A percentile compares a stretch with the other conserved stretches of the same genome.
phyloP scores from a whole-genome alignment of 2,797 vertebrate genomes.

The Anniella stebbinsi region DNA sequence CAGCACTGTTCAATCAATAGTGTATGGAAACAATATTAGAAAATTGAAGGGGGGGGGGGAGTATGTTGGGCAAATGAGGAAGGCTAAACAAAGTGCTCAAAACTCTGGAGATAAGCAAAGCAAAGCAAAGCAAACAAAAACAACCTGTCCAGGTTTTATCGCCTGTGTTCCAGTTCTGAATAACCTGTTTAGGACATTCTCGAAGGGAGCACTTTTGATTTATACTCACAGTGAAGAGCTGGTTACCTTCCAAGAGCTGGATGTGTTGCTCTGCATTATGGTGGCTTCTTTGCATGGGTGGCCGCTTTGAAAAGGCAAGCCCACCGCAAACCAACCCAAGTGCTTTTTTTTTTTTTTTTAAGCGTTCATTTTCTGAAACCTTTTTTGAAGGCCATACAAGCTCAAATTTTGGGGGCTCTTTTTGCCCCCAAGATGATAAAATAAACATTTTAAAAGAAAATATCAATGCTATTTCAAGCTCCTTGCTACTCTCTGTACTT shows the following conservation, averaged over 20 bases:
- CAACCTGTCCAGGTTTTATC: constrained; percentile 54
- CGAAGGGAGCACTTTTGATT: constrained; percentile 62
- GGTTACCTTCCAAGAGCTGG: constrained; percentile 70
- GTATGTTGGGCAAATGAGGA: constrained; percentile 45
- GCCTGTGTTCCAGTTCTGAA: constrained; percentile 53
- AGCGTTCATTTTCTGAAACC: constrained; percentile 59
- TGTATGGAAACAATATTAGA: constrained; percentile 42
- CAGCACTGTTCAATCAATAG: constrained; percentile 65
- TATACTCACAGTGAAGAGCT: constrained; percentile 67
- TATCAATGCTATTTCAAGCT: constrained; percentile 70
- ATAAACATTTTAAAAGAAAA: constrained; percentile 64
- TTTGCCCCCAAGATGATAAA: constrained; percentile 64
- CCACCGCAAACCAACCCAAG: constrained; percentile 61
- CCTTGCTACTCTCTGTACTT: constrained; percentile 64
- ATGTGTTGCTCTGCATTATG: constrained; percentile 56
- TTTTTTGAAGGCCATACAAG: constrained; percentile 64
- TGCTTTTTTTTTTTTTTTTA: constrained; percentile 73
- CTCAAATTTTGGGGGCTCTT: constrained; percentile 52
- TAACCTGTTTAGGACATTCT: constrained; percentile 66
- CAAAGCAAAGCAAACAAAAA: constrained; percentile 38
- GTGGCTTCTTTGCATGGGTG: constrained; percentile 37
- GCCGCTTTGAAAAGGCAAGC: constrained; percentile 63
- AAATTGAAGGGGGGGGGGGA: constrained; percentile 30
- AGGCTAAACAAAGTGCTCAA: constrained; percentile 57
- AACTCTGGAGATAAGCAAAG: constrained; percentile 60